phyloP scores from a whole-genome alignment of 1,140 invertebrate species.

The Chymomyza costata region DNA sequence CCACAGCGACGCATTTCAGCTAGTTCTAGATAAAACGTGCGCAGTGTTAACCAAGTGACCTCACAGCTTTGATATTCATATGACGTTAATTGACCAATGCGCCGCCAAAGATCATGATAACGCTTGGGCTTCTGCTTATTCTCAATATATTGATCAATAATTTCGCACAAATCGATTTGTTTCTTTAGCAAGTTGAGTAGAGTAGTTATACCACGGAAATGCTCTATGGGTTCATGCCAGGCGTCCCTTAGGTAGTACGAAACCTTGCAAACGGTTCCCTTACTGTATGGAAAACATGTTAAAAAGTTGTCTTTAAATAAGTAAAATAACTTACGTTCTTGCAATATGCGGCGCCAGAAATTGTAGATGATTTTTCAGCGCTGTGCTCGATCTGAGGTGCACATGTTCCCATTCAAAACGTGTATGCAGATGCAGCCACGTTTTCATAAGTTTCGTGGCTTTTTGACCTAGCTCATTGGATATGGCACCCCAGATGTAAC shows the following conservation, averaged over 20 bases:
- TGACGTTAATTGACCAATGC: slow-evolving; percentile 3
- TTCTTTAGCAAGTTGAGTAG: slow-evolving; percentile 38
- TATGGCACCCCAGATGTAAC: slow-evolving; percentile 56
- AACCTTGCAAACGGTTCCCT: slow-evolving; percentile 38
- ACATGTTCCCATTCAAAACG: slow-evolving; percentile 60
- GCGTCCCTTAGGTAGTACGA: slow-evolving; percentile 35
- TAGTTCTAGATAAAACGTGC: slow-evolving; percentile 50
- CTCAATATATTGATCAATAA: slow-evolving; percentile 13
- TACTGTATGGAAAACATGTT: slow-evolving; percentile 20
- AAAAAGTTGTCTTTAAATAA: background rate
- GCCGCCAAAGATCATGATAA: slow-evolving; percentile 36
- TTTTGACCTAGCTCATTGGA: slow-evolving; percentile 54
- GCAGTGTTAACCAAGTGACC: slow-evolving; percentile 58
- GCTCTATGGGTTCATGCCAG: slow-evolving; percentile 57
- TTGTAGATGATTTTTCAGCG: background rate
- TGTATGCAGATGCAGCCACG: slow-evolving; percentile 45
- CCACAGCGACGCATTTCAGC: slow-evolving; percentile 45
- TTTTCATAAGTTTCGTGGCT: slow-evolving; percentile 66
- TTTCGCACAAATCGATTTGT: slow-evolving; percentile 19
- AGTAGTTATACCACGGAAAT: slow-evolving; percentile 44
- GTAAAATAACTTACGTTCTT: slow-evolving; percentile 2
- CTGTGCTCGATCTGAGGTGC: background rate
- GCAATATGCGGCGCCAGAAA: slow-evolving; percentile 31
- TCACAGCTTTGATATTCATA: slow-evolving; percentile 41
- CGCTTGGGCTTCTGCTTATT: background rate